Evolutionary conservation across 2,113 vertebrate genomes (phyloP), one percentile per base, ranked within the genome.

Genomic region (Nanorana parkeri): DNA sequence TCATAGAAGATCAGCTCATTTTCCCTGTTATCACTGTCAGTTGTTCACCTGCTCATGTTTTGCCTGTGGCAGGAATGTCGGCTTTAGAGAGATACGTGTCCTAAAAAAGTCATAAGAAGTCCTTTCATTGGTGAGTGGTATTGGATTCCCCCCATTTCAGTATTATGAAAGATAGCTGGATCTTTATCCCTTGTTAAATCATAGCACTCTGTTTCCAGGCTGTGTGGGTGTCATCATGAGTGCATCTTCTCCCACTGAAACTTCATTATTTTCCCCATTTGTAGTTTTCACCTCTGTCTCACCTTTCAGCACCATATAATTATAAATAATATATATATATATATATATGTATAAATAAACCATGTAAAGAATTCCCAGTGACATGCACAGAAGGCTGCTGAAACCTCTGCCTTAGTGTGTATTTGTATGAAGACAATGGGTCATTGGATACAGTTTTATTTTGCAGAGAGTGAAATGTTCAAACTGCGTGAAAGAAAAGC

Each of bases 271-370:
- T 64, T 51, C 80, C 72, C n/a, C 69, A 52, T 51, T 55, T 67
- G 60, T 28, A 55, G 69, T 29, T 20, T 20, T 81, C 13, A 15
- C 61, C 52, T 74, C 28, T 6, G 5, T 47, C 15, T 81, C 69
- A 4, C 6, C 41, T 74, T 66, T 66, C 23, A 29, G 41, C 17
- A 67, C 71, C 80, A 81, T 74, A 66, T 74, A 74, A 36, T 61
- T 81, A 81, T 81, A 65, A 74, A 81, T 81, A 80, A 71, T 80
- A 80, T 80, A 80, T 58, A 68, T 60, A 80, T 58, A 68, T 60
- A 80, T 77, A n/a, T n/a, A n/a, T n/a, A n/a, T n/a, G 19, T 80
- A 80, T 72, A 81, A 81, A 81, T 65, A 79, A 79, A 79, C 29
- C 26, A 36, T 81, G 69, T 81, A 74, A 66, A 81, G 41, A 56